Base-by-base conservation (phyloP, 2,113 vertebrate species). In the Caranx melampygus region DNA sequence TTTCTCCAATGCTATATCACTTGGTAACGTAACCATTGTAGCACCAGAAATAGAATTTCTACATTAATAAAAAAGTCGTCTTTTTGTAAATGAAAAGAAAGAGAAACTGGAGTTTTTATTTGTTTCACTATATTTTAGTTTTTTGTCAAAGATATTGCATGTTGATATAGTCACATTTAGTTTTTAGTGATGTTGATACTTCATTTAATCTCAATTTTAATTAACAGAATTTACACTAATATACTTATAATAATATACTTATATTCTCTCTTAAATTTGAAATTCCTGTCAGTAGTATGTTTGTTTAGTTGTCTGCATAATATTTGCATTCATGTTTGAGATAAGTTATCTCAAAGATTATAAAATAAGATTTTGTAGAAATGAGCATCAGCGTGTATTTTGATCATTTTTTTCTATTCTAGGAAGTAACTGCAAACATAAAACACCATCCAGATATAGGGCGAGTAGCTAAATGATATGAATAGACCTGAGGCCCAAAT, bases 401-500 rank as follows among this genome's bases (percentile, higher is more conserved):
- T 49, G 18, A 44, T 51, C 9, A 21, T 49, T 54, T 11, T 42
- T 68, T 7, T 15, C 21, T 7, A 68, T 61, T 15, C 21, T 21
- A 42, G 35, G 31, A 35, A 40, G 69, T 21, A 66, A 40, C 45
- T 18, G 26, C 42, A 52, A 51, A 64, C 52, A 33, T 45, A 52
- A 40, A 62, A 3, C 35, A 54, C 2, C 9, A 18, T 3, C 3
- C 2, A 42, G 51, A 63, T 26, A 12, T 40, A 58, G 21, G 45
- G 60, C 52, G 58, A 80, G 58, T 4, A n/a, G 63, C 49, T 60
- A 75, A 88, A 87, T 69, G 34, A 92, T 79, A 67, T 20, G 42
- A 76, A 72, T 20, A 78, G 76, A 75, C 68, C 79, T 74, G 15
- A 85, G 88, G 62, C 55, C 78, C 59, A 75, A 81, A 91, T 87